Base-by-base conservation (phyloP, 2,113 vertebrate genomes). In the Hypomesus transpacificus region DNA sequence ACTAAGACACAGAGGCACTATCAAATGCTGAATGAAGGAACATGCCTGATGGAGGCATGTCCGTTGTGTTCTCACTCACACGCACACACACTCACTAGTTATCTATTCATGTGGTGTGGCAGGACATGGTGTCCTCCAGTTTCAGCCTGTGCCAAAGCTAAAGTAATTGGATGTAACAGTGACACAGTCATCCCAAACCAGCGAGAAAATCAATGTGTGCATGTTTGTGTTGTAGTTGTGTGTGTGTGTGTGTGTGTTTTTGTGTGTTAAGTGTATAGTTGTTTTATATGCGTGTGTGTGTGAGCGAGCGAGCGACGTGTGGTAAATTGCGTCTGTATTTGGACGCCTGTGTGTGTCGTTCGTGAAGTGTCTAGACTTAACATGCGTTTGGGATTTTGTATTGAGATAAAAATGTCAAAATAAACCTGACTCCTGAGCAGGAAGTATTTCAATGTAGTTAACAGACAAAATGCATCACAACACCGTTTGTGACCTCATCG, bases 31-130 rank as follows among this genome's bases (percentile, higher is more conserved):
- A 46, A 46, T 46, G 7, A 9, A 46, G 2, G 2, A 46, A 46
- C 7, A 46, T 46, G 39, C 39, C 39, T 46, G 9, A 7, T 8
- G 39, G 39, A 46, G 39, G 39, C 39, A 46, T 46, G 39, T 46
- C 21, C 14, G 60, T 16, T 39, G 31, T 64, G 9, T 46, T 46
- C 39, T 46, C 39, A 66, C 69, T 64, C 68, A 70, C 61, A 66
- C 61, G 66, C 73, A 68, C 59, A 70, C 28, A 70, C 26, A 77
- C 58, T 76, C 68, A 84, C 52, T 81, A 82, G 82, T 77, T 77
- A 70, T 76, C 84, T 85, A 86, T 90, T 89, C 86, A 86, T 82
- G 80, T 84, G 69, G 78, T 68, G 88, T 90, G 87, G 86, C 88
- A 89, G 83, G 70, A 83, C 84, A 83, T 77, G 79, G 71, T 73